Evolutionary conservation across 2,113 vertebrate species (phyloP).

Genomic region (Chiloscyllium plagiosum): DNA sequence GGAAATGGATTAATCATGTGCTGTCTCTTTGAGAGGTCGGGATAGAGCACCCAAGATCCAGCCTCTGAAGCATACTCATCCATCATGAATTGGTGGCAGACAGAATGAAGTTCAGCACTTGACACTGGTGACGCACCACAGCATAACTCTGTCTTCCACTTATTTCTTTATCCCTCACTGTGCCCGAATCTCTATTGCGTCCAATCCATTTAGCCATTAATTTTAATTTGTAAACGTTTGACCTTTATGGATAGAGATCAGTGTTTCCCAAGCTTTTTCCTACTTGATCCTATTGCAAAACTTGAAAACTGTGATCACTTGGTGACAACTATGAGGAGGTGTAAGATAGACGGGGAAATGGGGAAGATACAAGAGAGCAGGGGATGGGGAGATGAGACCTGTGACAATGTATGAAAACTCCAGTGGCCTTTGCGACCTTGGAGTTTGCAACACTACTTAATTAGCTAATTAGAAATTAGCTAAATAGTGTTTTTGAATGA

Average conservation of each 20-base stretch:
- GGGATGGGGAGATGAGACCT: too few species aligned
- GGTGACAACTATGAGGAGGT: too few species aligned
- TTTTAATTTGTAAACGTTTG: constrained; percentile 6
- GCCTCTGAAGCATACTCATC: neutral
- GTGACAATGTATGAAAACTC: too few species aligned
- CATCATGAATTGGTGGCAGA: neutral
- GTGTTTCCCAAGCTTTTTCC: too few species aligned
- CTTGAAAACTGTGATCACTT: too few species aligned
- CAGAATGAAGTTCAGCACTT: neutral
- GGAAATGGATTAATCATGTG: neutral
- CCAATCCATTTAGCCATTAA: neutral
- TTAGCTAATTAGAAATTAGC: too few species aligned
- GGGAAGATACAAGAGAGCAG: too few species aligned
- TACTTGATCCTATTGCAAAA: too few species aligned
- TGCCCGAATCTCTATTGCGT: neutral
- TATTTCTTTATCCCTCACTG: neutral
- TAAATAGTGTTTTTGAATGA: constrained; percentile 19
- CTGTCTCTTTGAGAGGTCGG: neutral
- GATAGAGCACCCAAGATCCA: neutral
- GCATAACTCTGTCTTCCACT: neutral
- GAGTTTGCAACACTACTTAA: neutral
- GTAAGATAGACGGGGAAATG: too few species aligned
- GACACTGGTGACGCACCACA: neutral
- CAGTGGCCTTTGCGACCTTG: too few species aligned
- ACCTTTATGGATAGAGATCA: neutral